Conservation (phyloP, 1,140 invertebrate species). For the Drosophila athabasca region DNA sequence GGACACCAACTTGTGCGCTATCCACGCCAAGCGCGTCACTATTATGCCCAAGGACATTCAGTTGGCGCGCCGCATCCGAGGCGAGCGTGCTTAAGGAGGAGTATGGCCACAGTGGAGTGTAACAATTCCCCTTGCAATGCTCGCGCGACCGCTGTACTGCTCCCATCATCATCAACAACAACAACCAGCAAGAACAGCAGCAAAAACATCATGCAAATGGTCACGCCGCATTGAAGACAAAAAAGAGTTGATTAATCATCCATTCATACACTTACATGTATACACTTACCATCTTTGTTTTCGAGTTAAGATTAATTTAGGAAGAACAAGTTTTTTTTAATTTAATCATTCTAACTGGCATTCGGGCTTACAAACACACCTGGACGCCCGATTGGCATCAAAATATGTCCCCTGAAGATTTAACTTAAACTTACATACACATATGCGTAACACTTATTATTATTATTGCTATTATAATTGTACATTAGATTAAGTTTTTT, state of each 20-base stretch:
- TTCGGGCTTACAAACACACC: too few relatives aligned
- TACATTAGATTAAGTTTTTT: conserved; percentile 65
- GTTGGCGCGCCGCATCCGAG: conserved; percentile 90
- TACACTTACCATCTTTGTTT: conserved; percentile 9
- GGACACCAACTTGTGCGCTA: conserved; percentile 93
- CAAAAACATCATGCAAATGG: too few relatives aligned
- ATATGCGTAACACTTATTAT: conserved; percentile 59
- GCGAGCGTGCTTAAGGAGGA: conserved; percentile 87
- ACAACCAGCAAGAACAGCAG: too few relatives aligned
- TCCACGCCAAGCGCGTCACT: conserved; percentile 96
- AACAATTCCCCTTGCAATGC: conserved; percentile 3
- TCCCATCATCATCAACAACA: not conserved
- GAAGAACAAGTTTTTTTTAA: too few relatives aligned
- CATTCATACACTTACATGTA: not conserved
- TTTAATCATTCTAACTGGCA: too few relatives aligned
- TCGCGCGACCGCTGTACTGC: too few relatives aligned
- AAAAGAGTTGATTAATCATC: too few relatives aligned
- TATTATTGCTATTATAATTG: conserved; percentile 60
- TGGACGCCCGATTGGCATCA: not conserved
- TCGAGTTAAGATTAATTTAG: too few relatives aligned
- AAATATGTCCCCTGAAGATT: not conserved
- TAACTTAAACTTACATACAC: conserved; percentile 43
- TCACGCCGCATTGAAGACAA: too few relatives aligned
- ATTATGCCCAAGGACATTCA: conserved; percentile 97
- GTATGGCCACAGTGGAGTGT: not conserved